Conservation (phyloP, 2,888 invertebrate species). For the Panzeria rudis region DNA sequence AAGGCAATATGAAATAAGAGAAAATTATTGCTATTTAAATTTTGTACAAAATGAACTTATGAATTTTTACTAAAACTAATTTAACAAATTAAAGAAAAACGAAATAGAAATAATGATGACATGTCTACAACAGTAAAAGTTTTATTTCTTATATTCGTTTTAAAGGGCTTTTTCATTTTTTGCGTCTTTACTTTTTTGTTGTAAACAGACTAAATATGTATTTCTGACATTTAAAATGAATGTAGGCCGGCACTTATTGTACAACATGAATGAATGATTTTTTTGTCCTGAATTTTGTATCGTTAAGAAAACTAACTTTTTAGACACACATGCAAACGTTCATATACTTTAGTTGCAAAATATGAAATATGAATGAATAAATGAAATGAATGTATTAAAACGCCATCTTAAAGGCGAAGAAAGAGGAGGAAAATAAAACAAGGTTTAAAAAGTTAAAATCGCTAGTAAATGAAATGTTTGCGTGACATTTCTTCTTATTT, state of each 20-base stretch:
- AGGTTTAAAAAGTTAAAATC: constrained; percentile 51
- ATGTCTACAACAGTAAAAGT: constrained; percentile 59
- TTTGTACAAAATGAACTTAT: constrained; percentile 13
- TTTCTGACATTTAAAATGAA: constrained; percentile 71
- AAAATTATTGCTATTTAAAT: not conserved
- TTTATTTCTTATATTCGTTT: constrained; percentile 25
- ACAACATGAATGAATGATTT: constrained; percentile 50
- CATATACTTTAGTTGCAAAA: constrained; percentile 38
- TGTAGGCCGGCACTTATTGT: constrained; percentile 73
- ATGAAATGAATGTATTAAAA: constrained; percentile 53
- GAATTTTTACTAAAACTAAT: constrained; percentile 40
- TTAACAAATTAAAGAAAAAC: constrained; percentile 28
- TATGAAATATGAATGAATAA: constrained; percentile 56
- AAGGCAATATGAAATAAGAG: not conserved
- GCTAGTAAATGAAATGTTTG: constrained; percentile 65
- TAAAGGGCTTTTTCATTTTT: constrained; percentile 25
- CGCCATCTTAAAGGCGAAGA: constrained; percentile 54
- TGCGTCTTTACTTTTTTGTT: constrained; percentile 1
- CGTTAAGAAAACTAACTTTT: constrained; percentile 61
- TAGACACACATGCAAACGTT: constrained; percentile 17
- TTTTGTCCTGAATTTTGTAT: constrained; percentile 39
- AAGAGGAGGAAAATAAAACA: not conserved
- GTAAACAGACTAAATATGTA: constrained; percentile 52
- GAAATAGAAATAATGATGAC: constrained; percentile 55
- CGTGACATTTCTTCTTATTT: constrained; percentile 49